A percentile compares a stretch with the other conserved stretches of the same genome.
These are phyloP conservation scores for Agonopterix subpropinquella DNA, from an alignment of 2,888 invertebrate species.

Conservation along the genomic window DNA sequence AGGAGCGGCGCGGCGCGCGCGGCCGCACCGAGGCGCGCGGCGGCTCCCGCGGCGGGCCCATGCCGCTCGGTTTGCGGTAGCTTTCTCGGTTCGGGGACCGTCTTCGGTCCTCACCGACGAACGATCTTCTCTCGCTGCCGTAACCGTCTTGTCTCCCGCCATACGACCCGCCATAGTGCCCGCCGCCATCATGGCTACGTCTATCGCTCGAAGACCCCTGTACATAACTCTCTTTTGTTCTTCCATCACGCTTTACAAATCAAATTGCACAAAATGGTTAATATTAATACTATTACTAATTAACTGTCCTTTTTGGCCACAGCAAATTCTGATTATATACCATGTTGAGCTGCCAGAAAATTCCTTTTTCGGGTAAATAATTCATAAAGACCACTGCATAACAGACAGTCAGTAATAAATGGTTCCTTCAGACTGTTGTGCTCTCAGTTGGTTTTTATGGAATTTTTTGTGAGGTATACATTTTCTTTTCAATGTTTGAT, in stretches of 20 bases:
- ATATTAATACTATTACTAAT: conserved; percentile 13
- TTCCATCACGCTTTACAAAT: conserved; percentile 45
- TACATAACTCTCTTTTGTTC: conserved; percentile 67
- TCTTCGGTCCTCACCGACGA: conserved; percentile 71
- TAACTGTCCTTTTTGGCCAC: conserved; percentile 11
- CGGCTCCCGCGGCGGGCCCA: conserved; percentile 67
- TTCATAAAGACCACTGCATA: conserved; percentile 2
- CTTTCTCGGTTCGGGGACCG: conserved; percentile 70
- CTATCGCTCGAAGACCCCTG: conserved; percentile 73
- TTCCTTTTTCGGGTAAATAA: background rate
- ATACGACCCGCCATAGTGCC: conserved; percentile 73
- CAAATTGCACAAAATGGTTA: conserved; percentile 34
- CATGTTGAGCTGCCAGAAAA: background rate
- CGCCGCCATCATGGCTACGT: conserved; percentile 75
- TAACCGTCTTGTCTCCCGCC: conserved; percentile 75
- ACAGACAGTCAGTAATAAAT: background rate
- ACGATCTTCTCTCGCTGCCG: conserved; percentile 64
- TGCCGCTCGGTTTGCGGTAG: conserved; percentile 66
- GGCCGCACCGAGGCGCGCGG: conserved; percentile 51
- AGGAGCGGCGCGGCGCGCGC: conserved; percentile 71
- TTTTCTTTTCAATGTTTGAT: background rate
- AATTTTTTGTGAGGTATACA: background rate
- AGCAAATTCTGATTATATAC: conserved; percentile 2
- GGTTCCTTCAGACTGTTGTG: conserved; percentile 4
- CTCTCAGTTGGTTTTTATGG: conserved; percentile 1